Percentiles rank a stretch among this genome's conserved stretches.
Conservation (phyloP, 1,140 invertebrate genomes). For the Elysia chlorotica region DNA sequence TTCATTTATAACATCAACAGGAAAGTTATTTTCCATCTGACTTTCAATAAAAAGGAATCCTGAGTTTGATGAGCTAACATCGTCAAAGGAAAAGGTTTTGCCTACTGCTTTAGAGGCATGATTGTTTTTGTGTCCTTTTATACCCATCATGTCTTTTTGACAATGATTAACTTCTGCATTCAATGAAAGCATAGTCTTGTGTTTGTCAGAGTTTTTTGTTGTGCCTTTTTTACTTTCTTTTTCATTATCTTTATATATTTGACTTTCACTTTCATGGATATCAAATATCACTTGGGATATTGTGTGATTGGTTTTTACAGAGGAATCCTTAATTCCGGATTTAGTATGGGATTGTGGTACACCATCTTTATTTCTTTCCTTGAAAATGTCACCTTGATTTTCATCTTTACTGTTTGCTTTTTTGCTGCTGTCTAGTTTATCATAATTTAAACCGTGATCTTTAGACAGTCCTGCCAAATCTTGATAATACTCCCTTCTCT, state of each 20-base stretch:
- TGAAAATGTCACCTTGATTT: too few species aligned
- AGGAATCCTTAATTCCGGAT: too few species aligned
- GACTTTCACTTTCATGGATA: background rate
- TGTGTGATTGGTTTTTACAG: too few species aligned
- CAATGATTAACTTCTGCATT: background rate
- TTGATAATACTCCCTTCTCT: too few species aligned
- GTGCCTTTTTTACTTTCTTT: background rate
- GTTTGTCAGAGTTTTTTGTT: background rate
- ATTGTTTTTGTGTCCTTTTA: background rate
- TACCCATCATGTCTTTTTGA: background rate
- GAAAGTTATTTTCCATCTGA: background rate
- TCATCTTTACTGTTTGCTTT: too few species aligned
- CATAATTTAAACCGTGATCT: too few species aligned
- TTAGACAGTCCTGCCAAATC: too few species aligned
- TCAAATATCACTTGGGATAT: background rate
- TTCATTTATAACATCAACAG: constrained; percentile 2
- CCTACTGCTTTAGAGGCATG: background rate
- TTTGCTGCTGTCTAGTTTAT: too few species aligned
- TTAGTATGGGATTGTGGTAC: too few species aligned
- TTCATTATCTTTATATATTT: background rate
- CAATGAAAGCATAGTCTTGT: background rate
- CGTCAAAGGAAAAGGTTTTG: background rate
- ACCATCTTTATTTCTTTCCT: too few species aligned
- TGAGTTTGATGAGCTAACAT: background rate
- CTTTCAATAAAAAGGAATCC: background rate